Conservation (phyloP, 30 jellyfish, hydroid and myxozoan genomes). For the Cassiopea andromeda region DNA sequence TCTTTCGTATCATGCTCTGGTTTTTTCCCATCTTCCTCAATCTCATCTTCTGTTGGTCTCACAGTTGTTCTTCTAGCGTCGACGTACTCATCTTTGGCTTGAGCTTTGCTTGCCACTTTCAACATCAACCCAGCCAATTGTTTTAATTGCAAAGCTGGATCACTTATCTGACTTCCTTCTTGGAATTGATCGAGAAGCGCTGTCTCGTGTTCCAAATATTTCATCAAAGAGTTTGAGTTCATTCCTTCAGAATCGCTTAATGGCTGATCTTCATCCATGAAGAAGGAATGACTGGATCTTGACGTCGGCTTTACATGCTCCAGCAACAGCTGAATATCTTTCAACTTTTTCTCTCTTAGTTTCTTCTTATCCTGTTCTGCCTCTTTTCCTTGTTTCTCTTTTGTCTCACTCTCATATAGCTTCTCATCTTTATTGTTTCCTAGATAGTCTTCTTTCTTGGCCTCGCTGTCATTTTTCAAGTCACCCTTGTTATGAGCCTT, state of each 20-base stretch:
- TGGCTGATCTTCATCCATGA: conserved; percentile 71
- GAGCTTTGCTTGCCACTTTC: conserved; percentile 61
- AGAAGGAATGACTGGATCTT: conserved; percentile 40
- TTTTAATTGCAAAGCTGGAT: conserved; percentile 67
- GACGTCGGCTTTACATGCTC: conserved; percentile 63
- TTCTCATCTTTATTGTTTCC: background rate
- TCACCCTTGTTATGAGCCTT: conserved; percentile 10
- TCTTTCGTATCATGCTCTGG: conserved; percentile 5
- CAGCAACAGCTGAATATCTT: conserved; percentile 43
- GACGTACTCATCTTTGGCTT: conserved; percentile 51
- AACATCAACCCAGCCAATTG: conserved; percentile 62
- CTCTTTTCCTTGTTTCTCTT: background rate
- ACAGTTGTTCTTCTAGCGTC: conserved; percentile 71
- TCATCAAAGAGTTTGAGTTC: conserved; percentile 61
- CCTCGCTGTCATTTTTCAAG: background rate
- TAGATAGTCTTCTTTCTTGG: background rate
- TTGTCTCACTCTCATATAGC: background rate
- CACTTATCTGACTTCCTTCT: conserved; percentile 78
- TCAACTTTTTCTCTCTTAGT: conserved; percentile 27
- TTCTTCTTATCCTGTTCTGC: conserved; percentile 10
- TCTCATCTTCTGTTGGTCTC: conserved; percentile 34
- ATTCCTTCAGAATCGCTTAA: conserved; percentile 56
- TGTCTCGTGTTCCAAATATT: conserved; percentile 80
- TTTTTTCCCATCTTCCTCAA: conserved; percentile 11
- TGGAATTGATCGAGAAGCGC: conserved; percentile 76